phyloP scores from a whole-genome alignment of 2,888 invertebrate genomes.

The Megastigmus dorsalis region DNA sequence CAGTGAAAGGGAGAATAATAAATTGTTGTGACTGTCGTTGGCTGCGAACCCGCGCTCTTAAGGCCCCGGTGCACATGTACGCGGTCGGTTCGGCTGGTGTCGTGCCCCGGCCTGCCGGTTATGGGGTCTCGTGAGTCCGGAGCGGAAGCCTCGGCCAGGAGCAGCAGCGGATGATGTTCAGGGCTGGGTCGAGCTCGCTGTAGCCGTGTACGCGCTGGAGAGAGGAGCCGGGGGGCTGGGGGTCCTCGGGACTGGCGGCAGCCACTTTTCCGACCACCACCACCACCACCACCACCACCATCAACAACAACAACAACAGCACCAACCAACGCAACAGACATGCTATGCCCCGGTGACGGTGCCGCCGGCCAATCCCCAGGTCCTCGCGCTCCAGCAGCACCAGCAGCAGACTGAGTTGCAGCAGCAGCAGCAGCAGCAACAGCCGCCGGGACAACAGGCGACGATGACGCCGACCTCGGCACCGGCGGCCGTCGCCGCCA shows the following conservation, averaged over 20 bases:
- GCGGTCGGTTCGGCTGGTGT: background rate
- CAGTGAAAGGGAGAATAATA: no score
- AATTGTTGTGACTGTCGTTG: background rate
- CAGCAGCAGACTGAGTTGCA: constrained; percentile 32
- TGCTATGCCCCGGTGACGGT: constrained; percentile 58
- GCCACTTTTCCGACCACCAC: constrained; percentile 44
- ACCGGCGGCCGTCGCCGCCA: constrained; percentile 67
- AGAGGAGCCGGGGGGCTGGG: constrained; percentile 72
- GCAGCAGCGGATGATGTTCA: constrained; percentile 56
- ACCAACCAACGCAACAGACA: constrained; percentile 16
- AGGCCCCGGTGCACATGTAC: constrained; percentile 1
- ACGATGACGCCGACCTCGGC: constrained; percentile 70
- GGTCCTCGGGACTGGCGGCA: constrained; percentile 69
- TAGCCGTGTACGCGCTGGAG: constrained; percentile 74
- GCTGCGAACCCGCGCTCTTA: background rate
- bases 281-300: constrained; percentile 55
- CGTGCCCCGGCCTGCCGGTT: background rate
- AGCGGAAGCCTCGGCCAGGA: constrained; percentile 62
- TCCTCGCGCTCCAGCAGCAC: constrained; percentile 58
- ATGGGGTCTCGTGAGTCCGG: no score
- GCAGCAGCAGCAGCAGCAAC: background rate
- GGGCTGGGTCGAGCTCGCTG: constrained; percentile 68
- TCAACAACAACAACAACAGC: constrained; percentile 15
- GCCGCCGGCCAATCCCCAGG: constrained; percentile 55
- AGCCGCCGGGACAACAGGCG: constrained; percentile 1